Conservation (phyloP, 2,797 vertebrate species). For the Lindbergichthys nudifrons region DNA sequence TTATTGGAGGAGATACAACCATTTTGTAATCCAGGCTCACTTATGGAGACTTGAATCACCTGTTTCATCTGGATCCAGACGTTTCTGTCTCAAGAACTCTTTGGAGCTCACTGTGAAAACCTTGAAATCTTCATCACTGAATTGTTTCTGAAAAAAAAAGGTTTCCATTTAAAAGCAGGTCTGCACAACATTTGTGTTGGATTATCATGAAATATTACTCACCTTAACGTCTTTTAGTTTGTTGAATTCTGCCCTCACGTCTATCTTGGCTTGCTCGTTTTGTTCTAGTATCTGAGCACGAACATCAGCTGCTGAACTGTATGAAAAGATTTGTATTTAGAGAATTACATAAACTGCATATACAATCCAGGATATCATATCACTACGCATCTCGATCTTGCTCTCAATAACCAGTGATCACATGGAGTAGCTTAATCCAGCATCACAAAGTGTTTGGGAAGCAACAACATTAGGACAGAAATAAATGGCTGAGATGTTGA, state of each 20-base stretch:
- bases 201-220: neutral
- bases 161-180: neutral
- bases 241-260: slow-evolving; percentile 16
- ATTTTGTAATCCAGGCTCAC: too few species aligned
- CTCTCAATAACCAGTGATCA: too few species aligned
- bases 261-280: slow-evolving; percentile 32
- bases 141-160: slow-evolving; percentile 56
- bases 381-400: too few species aligned
- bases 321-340: neutral
- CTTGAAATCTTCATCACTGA: slow-evolving; percentile 41
- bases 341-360: neutral
- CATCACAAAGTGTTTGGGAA: too few species aligned
- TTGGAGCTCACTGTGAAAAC: slow-evolving; percentile 65
- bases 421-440: too few species aligned
- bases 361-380: too few species aligned
- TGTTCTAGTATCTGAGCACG: neutral
- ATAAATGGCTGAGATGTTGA: too few species aligned
- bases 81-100: slow-evolving; percentile 20
- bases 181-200: neutral
- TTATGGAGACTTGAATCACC: slow-evolving; percentile 34
- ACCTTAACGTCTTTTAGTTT: slow-evolving; percentile 30
- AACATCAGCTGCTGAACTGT: neutral
- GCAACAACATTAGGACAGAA: too few species aligned
- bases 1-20: too few species aligned
- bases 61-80: slow-evolving; percentile 5